phyloP scores from a whole-genome alignment of 2,888 invertebrate genomes.

The Pristionchus maxplancki region DNA sequence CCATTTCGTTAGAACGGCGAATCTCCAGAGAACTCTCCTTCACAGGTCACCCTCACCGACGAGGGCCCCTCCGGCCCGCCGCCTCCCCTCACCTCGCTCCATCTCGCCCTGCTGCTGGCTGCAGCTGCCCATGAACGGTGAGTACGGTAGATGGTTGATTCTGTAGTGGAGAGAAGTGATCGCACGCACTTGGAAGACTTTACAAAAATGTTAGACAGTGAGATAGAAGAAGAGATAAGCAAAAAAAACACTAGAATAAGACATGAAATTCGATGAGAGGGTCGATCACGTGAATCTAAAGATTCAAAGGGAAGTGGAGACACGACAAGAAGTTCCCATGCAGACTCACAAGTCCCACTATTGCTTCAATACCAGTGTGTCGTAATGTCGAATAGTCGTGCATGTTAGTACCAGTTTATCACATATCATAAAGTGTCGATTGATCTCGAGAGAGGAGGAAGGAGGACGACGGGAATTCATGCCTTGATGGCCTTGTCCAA shows the following conservation, averaged over 20 bases:
- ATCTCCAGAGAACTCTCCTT: neutral
- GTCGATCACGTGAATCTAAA: too few species aligned
- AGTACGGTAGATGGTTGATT: neutral
- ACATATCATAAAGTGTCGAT: conserved; percentile 25
- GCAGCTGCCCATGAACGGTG: conserved; percentile 13
- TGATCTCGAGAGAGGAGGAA: neutral
- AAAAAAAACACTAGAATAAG: too few species aligned
- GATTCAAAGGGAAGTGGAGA: too few species aligned
- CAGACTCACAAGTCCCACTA: too few species aligned
- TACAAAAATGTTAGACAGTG: too few species aligned
- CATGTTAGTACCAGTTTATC: conserved; percentile 22
- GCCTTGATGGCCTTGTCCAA: conserved; percentile 68
- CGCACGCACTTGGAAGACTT: too few species aligned
- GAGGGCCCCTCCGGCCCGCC: neutral
- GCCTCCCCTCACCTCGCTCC: conserved; percentile 38
- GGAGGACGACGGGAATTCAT: neutral
- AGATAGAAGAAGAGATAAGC: too few species aligned
- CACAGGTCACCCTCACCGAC: conserved; percentile 28
- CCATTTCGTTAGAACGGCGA: too few species aligned
- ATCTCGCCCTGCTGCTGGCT: conserved; percentile 39
- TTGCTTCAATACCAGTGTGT: too few species aligned
- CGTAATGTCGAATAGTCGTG: too few species aligned
- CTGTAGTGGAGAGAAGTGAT: neutral
- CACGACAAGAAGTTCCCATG: too few species aligned
- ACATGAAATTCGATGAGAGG: too few species aligned